Conservation (phyloP, 2,888 invertebrate species). For the Apotomis turbidana region DNA sequence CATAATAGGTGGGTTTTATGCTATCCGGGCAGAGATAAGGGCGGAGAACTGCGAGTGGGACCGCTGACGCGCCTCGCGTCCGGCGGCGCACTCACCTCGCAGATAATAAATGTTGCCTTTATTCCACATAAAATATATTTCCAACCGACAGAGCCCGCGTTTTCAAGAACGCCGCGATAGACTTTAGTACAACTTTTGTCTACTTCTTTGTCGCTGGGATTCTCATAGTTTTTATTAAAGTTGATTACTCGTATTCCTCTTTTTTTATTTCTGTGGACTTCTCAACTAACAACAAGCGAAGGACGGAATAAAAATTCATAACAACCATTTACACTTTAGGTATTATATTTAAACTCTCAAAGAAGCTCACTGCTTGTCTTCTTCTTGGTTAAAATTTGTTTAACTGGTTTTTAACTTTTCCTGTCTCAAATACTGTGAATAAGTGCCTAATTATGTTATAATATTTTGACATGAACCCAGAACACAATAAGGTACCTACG, state of each 20-base stretch:
- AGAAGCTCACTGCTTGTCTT: no score
- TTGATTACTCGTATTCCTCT: neutral
- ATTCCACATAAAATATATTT: constrained; percentile 16
- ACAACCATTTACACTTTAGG: neutral
- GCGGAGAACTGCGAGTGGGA: constrained; percentile 19
- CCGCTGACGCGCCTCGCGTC: constrained; percentile 31
- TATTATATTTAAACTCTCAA: no score
- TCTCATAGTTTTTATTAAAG: neutral
- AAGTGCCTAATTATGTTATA: no score
- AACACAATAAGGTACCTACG: no score
- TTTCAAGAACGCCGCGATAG: neutral
- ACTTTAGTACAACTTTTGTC: neutral
- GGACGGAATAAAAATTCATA: neutral
- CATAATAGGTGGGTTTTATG: constrained; percentile 40
- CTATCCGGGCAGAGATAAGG: constrained; percentile 35
- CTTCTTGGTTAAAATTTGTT: no score
- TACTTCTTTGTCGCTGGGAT: neutral
- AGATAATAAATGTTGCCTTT: constrained; percentile 19
- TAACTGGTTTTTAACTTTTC: no score
- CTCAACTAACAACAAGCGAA: neutral
- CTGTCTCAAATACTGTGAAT: no score
- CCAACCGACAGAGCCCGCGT: neutral
- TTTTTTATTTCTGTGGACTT: neutral
- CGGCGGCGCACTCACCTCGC: constrained; percentile 12
- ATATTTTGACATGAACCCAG: no score